Base-by-base conservation (phyloP, 2,797 vertebrate genomes). In the Xiphorhynchus erythropygius region DNA sequence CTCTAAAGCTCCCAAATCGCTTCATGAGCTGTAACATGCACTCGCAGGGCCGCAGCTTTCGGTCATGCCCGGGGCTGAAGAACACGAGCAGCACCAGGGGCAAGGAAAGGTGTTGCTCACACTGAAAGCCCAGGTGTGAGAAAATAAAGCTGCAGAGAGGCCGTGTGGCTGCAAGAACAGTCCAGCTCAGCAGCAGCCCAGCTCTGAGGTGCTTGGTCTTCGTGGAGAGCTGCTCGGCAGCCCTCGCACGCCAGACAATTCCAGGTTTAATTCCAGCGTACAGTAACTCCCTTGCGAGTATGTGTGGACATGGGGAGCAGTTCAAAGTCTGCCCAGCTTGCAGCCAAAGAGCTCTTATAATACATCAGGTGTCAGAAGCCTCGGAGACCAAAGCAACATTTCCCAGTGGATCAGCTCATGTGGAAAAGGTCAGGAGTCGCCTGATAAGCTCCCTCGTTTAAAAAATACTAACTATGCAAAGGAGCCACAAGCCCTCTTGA, bases 1-100 rank as follows among this genome's bases (percentile, higher is more conserved):
- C 98, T 96, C 99, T 98, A 83, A 99, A 97, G 93, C 99, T 99
- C 94, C 99, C 99, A 95, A 99, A 99, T 79, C 99, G 98, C 98
- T 99, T 99, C 99, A 99, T 99, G 98, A 97, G 98, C 96, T 92
- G 88, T 97, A 91, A 94, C 71, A 95, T 97, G 93, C 97, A 17
- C 95, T 87, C 18, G 23, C 5, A 90, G 35, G 35, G 88, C 67
- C 32, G 84, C 91, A 96, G 97, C 97, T 95, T 95, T 94, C 49
- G 80, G 97, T 89, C 98, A 99, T 98, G 93, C 97, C 98, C 98
- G 55, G 96, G 52, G 14, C 0, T 63, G 13, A 50, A 74, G 69
- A 5, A 41, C 52, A 15, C 84, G 50, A 49, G 69, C 64, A 87
- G 85, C 64, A 3, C 5, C 2, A 92, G 67, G 71, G 92, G 52